Evolutionary conservation across 1,140 invertebrate genomes (phyloP).

Genomic region (Samia ricini): DNA sequence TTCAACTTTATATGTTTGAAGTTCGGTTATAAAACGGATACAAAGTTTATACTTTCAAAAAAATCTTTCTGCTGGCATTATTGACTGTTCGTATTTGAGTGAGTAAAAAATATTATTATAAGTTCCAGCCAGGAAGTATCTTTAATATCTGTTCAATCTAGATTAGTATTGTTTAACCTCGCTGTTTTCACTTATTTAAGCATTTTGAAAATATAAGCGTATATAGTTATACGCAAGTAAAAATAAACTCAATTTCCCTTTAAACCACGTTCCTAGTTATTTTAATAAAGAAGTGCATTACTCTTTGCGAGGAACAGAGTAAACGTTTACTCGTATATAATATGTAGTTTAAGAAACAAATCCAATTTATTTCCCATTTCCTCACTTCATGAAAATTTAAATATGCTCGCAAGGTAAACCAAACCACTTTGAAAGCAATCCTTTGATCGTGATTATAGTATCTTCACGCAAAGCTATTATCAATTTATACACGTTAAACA

Average conservation of each 20-base stretch:
- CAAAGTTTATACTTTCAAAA: too few relatives aligned
- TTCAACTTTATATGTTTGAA: neutral
- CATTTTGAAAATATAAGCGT: too few relatives aligned
- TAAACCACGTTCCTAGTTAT: neutral
- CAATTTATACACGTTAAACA: constrained; percentile 55
- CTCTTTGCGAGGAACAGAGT: constrained; percentile 60
- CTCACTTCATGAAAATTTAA: constrained; percentile 76
- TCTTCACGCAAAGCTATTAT: constrained; percentile 72
- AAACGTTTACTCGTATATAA: constrained; percentile 55
- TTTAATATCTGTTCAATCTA: too few relatives aligned
- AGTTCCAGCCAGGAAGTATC: too few relatives aligned
- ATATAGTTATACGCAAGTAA: neutral
- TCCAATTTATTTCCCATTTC: constrained; percentile 78
- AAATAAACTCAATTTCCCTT: neutral
- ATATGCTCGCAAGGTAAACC: constrained; percentile 74
- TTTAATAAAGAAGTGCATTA: constrained; percentile 31
- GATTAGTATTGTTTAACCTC: too few relatives aligned
- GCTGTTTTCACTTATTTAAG: too few relatives aligned
- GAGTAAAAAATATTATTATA: too few relatives aligned
- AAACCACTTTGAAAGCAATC: constrained; percentile 72
- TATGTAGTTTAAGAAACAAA: constrained; percentile 67
- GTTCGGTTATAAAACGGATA: neutral
- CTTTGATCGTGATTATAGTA: constrained; percentile 73
- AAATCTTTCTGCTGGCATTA: too few relatives aligned
- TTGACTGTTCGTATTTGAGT: too few relatives aligned